Percentiles rank a stretch among this genome's conserved stretches.
Evolutionary conservation across 1,140 invertebrate species (phyloP).

Genomic region (Chymomyza costata): DNA sequence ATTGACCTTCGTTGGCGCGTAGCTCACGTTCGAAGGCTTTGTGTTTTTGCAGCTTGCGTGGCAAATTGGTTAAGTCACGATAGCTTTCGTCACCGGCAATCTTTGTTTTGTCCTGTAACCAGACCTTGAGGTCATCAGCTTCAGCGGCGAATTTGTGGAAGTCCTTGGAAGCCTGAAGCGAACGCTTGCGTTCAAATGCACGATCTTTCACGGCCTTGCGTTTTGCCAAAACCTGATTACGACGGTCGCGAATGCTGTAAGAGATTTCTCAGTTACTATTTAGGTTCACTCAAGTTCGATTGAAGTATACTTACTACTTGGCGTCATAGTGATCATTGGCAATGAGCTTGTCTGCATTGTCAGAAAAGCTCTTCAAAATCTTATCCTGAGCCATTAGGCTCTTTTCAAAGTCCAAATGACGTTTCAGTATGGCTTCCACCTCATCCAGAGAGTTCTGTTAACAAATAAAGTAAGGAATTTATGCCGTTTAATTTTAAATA

Average conservation of each 20-base stretch:
- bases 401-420: conserved; percentile 96
- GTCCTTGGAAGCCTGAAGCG: conserved; percentile 85
- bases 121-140: conserved; percentile 89
- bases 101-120: conserved; percentile 94
- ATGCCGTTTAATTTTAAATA: no score
- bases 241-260: conserved; percentile 83
- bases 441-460: conserved; percentile 91
- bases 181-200: conserved; percentile 83
- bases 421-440: conserved; percentile 94
- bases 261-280: not conserved
- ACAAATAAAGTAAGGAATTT: conserved; percentile 14
- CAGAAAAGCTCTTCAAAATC: conserved; percentile 88
- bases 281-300: not conserved
- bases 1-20: conserved; percentile 91
- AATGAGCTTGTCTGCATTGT: conserved; percentile 90
- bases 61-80: conserved; percentile 92
- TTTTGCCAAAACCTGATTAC: conserved; percentile 85
- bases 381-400: conserved; percentile 96
- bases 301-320: conserved; percentile 80
- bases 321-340: conserved; percentile 90
- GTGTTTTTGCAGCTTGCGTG: conserved; percentile 96
- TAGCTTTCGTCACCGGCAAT: conserved; percentile 95
- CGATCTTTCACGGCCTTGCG: conserved; percentile 84
- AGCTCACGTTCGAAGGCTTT: conserved; percentile 98
- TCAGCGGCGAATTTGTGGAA: conserved; percentile 92